phyloP scores from a whole-genome alignment of 2,113 vertebrate genomes.

The Deroptyus accipitrinus region DNA sequence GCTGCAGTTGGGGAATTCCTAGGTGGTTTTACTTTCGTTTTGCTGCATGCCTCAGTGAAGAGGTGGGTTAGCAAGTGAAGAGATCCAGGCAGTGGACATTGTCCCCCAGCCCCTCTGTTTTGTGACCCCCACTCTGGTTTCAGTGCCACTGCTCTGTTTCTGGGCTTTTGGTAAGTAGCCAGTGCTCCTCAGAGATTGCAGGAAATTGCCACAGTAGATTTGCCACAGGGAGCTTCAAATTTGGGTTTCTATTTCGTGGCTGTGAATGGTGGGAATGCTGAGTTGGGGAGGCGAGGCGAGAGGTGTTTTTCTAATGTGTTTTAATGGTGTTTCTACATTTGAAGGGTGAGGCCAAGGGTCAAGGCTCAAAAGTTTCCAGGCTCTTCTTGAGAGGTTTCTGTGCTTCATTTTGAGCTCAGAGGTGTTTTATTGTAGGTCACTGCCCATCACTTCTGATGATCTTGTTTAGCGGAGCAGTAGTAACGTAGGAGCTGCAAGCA shows the following conservation, averaged over 20 bases:
- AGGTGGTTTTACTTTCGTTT: background rate
- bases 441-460: background rate
- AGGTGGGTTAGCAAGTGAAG: background rate
- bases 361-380: background rate
- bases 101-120: background rate
- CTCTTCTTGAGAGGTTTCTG: background rate
- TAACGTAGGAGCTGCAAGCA: background rate
- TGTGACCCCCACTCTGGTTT: background rate
- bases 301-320: background rate
- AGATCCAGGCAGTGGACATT: fast-evolving
- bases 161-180: background rate
- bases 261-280: fast-evolving
- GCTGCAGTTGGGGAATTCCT: background rate
- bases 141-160: background rate
- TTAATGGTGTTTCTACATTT: background rate
- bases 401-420: background rate
- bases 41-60: fast-evolving
- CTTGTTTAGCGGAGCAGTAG: background rate
- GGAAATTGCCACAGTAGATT: background rate
- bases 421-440: background rate
- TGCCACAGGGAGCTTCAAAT: background rate
- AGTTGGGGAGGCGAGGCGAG: no score
- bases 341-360: background rate
- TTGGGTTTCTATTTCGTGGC: fast-evolving
- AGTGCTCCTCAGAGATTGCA: background rate